Base-by-base conservation (phyloP, 2,888 invertebrate genomes). In the Anagyrus pseudococci region DNA sequence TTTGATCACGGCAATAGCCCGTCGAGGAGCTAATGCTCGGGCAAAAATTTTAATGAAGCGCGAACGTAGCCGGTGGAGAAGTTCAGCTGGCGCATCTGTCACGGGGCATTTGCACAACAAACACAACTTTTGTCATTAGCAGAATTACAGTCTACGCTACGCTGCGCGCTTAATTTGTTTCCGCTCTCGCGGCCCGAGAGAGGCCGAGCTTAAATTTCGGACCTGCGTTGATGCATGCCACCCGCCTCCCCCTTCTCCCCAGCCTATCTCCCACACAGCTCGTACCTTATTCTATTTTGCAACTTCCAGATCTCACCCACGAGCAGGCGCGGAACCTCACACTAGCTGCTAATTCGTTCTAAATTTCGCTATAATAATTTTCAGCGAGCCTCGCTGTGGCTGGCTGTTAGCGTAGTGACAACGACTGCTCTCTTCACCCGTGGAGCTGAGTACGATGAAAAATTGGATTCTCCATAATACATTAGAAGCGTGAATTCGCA, bases 91-190 rank as follows among this genome's bases (percentile, higher is more conserved):
- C 26, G 15, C 59, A 53, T 59, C 46, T 50, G 50, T 50, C 58
- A 43, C 43, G n/a, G 17, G 22, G 20, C 43, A 33, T 49, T 50
- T 50, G 23, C 25, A 50, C 44, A 44, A 29, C 22, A 50, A 37
- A 37, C 25, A 13, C 29, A 58, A 58, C 56, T 58, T 58, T 58
- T 29, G 44, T 58, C 58, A 58, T 58, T 58, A 58, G 50, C 43
- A 49, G 48, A 58, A 50, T 58, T 52, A 58, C 50, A 58, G 44
- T 50, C n/a, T 26, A 15, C 43, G n/a, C n/a, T n/a, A n/a, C 3
- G 29, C 43, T 43, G 44, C 58, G 33, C 33, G 58, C 49, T 44
- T 50, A 58, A 50, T 50, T 50, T 50, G 50, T 43, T 50, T 49
- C 43, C 15, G 23, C 17, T 23, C 8, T 37, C 8, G 33, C 4